Conservation (phyloP, 2,888 invertebrate genomes). For the Amblyjoppa proteus region DNA sequence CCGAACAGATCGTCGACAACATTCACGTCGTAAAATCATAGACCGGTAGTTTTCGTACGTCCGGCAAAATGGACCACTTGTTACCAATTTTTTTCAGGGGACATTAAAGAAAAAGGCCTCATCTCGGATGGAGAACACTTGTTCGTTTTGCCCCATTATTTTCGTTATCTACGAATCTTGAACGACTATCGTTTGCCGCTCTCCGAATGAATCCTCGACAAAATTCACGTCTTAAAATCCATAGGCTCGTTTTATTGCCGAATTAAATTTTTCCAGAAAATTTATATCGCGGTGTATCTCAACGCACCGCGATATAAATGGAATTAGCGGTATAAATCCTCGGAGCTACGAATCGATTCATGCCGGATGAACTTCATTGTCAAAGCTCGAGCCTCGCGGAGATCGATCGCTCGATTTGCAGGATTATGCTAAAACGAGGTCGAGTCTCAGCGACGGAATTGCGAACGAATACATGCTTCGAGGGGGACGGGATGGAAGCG, state of each 20-base stretch:
- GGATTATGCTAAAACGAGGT: slow-evolving; percentile 45
- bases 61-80: no score
- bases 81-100: no score
- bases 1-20: neutral
- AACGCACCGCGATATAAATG: no score
- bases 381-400: slow-evolving; percentile 9
- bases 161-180: no score
- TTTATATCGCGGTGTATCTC: neutral
- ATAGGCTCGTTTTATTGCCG: neutral
- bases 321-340: no score
- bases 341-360: slow-evolving; percentile 20
- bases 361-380: slow-evolving; percentile 30
- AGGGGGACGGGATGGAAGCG: neutral
- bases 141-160: no score
- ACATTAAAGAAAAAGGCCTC: no score
- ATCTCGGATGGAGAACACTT: no score
- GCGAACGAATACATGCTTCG: slow-evolving; percentile 1
- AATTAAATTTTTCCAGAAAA: slow-evolving; percentile 6
- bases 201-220: neutral
- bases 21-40: neutral
- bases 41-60: neutral
- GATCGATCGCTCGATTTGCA: slow-evolving; percentile 34
- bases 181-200: no score
- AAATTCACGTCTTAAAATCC: neutral
- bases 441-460: slow-evolving; percentile 48